Base-by-base conservation (phyloP, 2,888 invertebrate species). In the Acronicta aceris region DNA sequence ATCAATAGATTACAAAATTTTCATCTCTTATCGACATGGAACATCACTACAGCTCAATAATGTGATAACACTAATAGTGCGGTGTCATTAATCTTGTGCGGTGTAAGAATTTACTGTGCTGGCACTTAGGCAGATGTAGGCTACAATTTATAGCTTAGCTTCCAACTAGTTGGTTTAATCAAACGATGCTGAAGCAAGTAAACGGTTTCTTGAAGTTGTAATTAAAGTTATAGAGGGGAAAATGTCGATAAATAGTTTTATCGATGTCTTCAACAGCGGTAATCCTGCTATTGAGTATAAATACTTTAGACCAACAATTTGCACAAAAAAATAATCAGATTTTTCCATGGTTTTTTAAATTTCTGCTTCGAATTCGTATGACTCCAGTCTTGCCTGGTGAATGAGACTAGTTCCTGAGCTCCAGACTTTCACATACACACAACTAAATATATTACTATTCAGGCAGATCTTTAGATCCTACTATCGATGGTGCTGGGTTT, bases 1-100 rank as follows among this genome's bases (percentile, higher is more conserved):
- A 67, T 61, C 54, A 55, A 53, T 45, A 43, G 40, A 58, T 12
- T 12, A 2, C 33, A 4, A 33, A 33, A 33, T 33, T 12, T 33
- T 33, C 33, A 33, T 33, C 12, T 33, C n/a, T 13, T 36, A 13
- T 60, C 55, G 57, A 67, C 47, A 40, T 42, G n/a, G 50, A 2
- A 45, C 49, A 73, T 81, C 80, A 74, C 81, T 82, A 82, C 58
- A 55, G 58, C 67, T 76, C 78, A 83, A 82, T 85, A 85, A 84
- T 76, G 79, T 81, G 87, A 86, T 87, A 88, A 83, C 86, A 82
- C 84, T 83, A 86, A 87, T 85, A 82, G 86, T 80, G 83, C 72
- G 72, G 70, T 62, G 63, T 58, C 84, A 88, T 89, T 88, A 84
- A 89, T 88, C 88, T 84, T 78, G 65, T 74, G 79, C 75, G 81